Conservation (phyloP, 2,113 vertebrate genomes). For the Salvator merianae region DNA sequence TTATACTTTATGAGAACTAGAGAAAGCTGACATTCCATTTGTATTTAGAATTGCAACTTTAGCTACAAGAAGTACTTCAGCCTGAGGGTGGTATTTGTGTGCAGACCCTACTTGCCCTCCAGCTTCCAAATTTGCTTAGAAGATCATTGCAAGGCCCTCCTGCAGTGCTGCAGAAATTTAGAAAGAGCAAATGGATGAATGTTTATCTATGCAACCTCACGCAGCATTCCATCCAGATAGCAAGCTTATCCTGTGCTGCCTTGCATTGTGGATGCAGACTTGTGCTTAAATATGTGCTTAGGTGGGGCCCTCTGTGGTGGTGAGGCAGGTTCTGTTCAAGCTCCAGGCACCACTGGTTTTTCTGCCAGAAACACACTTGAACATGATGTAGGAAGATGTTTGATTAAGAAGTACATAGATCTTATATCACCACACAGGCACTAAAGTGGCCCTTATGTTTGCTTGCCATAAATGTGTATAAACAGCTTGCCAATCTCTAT, state of each 20-base stretch:
- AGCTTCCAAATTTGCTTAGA: not conserved
- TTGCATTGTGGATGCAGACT: not conserved
- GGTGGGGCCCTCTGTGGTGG: not conserved
- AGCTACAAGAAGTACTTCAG: not conserved
- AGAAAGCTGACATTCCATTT: not conserved
- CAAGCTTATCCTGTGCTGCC: too few relatives aligned
- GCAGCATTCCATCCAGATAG: too few relatives aligned
- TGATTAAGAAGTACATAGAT: conserved; percentile 6
- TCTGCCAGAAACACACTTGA: not conserved
- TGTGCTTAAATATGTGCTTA: not conserved
- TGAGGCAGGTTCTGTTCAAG: not conserved
- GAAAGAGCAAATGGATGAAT: too few relatives aligned
- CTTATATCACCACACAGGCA: not conserved
- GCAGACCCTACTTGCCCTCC: not conserved
- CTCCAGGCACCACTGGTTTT: not conserved
- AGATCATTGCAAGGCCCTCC: not conserved
- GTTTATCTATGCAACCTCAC: too few relatives aligned
- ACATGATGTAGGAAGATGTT: not conserved
- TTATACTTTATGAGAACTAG: not conserved
- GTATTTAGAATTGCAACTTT: not conserved
- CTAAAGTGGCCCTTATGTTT: conserved; percentile 4
- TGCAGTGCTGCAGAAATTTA: not conserved
- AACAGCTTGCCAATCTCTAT: not conserved
- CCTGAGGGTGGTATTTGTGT: not conserved
- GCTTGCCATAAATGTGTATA: not conserved